Conservation (phyloP, 2,797 vertebrate species). For the Xyrichtys novacula region DNA sequence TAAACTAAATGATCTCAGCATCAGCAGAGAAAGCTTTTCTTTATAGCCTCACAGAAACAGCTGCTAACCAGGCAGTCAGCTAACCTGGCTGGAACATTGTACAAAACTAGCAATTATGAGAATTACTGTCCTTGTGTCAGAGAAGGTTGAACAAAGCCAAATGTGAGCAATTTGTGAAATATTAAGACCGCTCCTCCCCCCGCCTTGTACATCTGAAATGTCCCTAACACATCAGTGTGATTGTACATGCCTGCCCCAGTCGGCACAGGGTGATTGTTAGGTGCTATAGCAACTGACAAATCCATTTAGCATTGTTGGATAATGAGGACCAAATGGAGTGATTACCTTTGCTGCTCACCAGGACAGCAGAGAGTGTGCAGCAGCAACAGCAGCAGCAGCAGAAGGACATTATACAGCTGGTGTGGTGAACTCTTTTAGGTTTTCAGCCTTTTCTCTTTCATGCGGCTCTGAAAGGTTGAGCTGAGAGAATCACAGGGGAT, state of each 20-base stretch:
- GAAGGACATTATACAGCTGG: too few relatives aligned
- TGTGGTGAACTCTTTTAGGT: neutral
- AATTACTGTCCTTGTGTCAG: neutral
- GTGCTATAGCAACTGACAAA: conserved; percentile 43
- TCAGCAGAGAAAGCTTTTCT: neutral
- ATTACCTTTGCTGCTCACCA: conserved; percentile 38
- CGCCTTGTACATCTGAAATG: neutral
- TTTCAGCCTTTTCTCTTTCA: neutral
- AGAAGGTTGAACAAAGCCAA: conserved; percentile 2
- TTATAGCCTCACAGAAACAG: too few relatives aligned
- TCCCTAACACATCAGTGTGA: conserved; percentile 32
- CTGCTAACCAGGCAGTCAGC: too few relatives aligned
- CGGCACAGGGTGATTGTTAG: conserved; percentile 39
- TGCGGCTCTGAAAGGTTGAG: conserved; percentile 15
- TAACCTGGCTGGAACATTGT: too few relatives aligned
- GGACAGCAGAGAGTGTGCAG: conserved; percentile 30
- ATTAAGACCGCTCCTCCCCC: conserved; percentile 12
- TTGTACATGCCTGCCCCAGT: conserved; percentile 22
- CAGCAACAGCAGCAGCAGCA: neutral
- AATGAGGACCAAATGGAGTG: conserved; percentile 44
- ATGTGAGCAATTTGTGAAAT: neutral
- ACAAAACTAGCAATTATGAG: conserved; percentile 16
- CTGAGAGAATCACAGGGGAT: conserved; percentile 11
- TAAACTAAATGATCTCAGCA: too few relatives aligned
- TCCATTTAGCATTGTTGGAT: conserved; percentile 53